Evolutionary conservation across 2,113 vertebrate species (phyloP), one percentile per base, ranked within the genome.

Genomic region (Nothoprocta pentlandii): DNA sequence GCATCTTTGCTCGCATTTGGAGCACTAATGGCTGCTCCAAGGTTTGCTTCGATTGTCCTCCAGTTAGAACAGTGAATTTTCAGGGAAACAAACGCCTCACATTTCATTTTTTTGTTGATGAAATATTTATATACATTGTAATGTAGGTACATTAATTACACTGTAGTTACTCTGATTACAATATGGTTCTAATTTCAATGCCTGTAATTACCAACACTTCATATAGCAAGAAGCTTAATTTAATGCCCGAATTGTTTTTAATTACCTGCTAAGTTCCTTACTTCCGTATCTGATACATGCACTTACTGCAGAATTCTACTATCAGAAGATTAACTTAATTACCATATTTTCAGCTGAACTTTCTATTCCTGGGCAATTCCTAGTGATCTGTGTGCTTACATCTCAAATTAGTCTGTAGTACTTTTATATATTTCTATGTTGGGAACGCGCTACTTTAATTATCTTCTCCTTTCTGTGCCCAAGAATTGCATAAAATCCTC

Each of bases 281-380:
- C 88, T 90, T 95, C 93, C 83, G 92, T 94, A 95, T 92, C 81
- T 93, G 90, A 87, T 89, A 80, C 83, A 93, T 42, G 69, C 70
- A 87, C 25, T 93, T 89, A 87, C 58, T 85, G 80, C 90, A 97
- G 95, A 95, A 96, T 85, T 89, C 78, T 34, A 70, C 92, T 93
- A 95, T 95, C 90, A 94, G 90, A 95, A 96, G 88, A 96, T 97
- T 93, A 95, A 95, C 53, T 94, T 89, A 92, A 97, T 96, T 94
- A 94, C 83, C 28, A 94, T 95, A 87, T 84, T 96, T 95, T 92
- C 80, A 93, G 93, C 39, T 93, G 90, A 95, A 93, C 69, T 84
- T 94, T 69, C 30, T 87, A 94, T 95, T 96, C 80, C 54, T 89
- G 66, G 67, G 66, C 77, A 94, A 93, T 73, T 97, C 93, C 77